Evolutionary conservation across 1,140 invertebrate genomes (phyloP).

Genomic region (Linepithema humile): DNA sequence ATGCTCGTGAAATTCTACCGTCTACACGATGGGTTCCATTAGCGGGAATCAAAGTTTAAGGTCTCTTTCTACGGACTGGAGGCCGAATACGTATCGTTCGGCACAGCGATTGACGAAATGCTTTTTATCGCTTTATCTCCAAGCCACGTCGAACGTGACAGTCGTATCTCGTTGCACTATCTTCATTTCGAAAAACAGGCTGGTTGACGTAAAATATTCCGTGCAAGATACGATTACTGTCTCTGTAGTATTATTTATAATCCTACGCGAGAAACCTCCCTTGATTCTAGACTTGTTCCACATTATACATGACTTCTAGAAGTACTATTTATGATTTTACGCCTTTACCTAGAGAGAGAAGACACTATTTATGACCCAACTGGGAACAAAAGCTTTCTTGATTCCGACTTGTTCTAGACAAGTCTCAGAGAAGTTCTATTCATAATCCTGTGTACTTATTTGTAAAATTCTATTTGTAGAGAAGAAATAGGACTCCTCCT

Average conservation of each 20-base stretch:
- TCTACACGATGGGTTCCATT: constrained; percentile 21
- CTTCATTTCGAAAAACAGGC: neutral
- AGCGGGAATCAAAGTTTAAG: constrained; percentile 45
- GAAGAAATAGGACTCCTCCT: neutral
- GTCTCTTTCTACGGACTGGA: neutral
- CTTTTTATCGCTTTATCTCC: neutral
- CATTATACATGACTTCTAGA: neutral
- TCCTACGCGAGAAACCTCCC: neutral
- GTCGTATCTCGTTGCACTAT: neutral
- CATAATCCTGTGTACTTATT: neutral
- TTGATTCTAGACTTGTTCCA: neutral
- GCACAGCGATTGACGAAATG: neutral
- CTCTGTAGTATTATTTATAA: neutral
- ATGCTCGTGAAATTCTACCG: constrained; percentile 42
- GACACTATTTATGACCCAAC: neutral
- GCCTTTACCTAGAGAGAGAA: too few species aligned
- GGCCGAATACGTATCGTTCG: neutral
- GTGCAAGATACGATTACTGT: neutral
- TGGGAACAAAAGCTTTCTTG: neutral
- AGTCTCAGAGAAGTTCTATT: neutral
- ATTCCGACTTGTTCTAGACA: neutral
- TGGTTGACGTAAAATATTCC: neutral
- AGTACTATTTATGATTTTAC: neutral
- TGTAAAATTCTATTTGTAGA: neutral
- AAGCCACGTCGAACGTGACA: neutral